Conservation (phyloP, 2,797 vertebrate species). For the Danio aesculapii region DNA sequence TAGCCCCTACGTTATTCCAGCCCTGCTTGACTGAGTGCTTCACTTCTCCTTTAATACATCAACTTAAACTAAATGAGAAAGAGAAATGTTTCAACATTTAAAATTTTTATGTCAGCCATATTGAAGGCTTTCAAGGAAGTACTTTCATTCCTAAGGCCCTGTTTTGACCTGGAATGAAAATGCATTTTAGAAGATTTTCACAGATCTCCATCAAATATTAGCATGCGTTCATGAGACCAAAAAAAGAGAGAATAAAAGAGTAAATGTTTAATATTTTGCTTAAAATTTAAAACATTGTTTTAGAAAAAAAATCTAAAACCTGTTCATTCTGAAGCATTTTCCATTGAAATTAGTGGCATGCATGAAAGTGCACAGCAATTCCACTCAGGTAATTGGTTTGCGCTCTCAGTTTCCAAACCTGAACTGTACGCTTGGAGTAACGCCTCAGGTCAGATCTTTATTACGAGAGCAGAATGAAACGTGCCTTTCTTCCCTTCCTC, state of each 20-base stretch:
- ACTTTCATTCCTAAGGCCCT: too few species aligned
- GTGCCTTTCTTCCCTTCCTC: constrained; percentile 38
- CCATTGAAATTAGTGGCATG: background rate
- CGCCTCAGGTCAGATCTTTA: constrained; percentile 42
- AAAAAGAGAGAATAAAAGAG: background rate
- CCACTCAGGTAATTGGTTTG: constrained; percentile 46
- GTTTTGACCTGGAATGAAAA: too few species aligned
- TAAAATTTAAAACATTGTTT: constrained; percentile 1
- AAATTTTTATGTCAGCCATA: too few species aligned
- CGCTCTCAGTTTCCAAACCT: constrained; percentile 32
- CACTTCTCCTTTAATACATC: too few species aligned
- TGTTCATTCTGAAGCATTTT: background rate
- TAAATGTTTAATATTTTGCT: constrained; percentile 2
- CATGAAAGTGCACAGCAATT: constrained; percentile 15
- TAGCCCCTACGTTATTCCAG: too few species aligned
- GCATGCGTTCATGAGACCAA: too few species aligned
- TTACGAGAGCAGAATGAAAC: constrained; percentile 50
- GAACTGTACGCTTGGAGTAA: constrained; percentile 27
- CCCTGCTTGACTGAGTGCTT: too few species aligned
- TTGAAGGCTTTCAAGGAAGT: too few species aligned
- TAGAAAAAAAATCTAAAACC: background rate
- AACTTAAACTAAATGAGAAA: too few species aligned
- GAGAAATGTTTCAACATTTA: too few species aligned
- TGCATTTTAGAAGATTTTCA: too few species aligned
- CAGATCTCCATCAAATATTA: too few species aligned